Conservation (phyloP, 92 coral and sea anemone species). For the Epizoanthus ramosus region DNA sequence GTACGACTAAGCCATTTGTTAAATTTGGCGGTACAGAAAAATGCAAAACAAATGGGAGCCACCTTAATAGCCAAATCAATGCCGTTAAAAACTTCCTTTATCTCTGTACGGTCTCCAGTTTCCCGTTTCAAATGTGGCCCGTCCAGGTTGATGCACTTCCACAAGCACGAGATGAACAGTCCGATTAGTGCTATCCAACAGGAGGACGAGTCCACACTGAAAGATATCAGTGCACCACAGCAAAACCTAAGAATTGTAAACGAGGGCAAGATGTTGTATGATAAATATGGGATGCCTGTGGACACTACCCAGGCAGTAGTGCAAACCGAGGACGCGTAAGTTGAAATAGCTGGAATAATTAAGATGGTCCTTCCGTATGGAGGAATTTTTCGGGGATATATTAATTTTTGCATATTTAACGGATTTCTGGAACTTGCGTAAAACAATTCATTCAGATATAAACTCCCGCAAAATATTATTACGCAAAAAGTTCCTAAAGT, state of each 20-base stretch:
- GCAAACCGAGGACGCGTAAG: constrained; percentile 79
- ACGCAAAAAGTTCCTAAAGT: no score
- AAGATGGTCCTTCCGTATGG: no score
- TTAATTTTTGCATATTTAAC: no score
- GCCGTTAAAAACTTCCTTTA: no score
- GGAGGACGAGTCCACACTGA: neutral
- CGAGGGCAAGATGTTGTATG: constrained; percentile 67
- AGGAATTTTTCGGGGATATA: no score
- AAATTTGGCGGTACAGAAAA: no score
- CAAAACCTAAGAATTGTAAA: constrained; percentile 42
- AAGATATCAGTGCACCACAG: neutral
- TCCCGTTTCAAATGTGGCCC: constrained; percentile 64
- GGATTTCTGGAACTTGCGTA: no score
- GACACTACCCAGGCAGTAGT: constrained; percentile 77
- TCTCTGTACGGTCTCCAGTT: constrained; percentile 22
- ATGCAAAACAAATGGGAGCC: no score
- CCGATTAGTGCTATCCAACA: neutral
- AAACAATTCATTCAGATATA: no score
- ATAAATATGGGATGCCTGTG: constrained; percentile 79
- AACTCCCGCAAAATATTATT: no score
- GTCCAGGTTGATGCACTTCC: constrained; percentile 50
- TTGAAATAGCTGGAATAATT: neutral
- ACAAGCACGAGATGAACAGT: constrained; percentile 28
- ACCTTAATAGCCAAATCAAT: no score
- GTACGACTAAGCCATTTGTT: no score